A percentile compares a stretch with the other conserved stretches of the same genome.
Conservation (phyloP, 2,113 vertebrate genomes). For the Amblyornis subalaris region DNA sequence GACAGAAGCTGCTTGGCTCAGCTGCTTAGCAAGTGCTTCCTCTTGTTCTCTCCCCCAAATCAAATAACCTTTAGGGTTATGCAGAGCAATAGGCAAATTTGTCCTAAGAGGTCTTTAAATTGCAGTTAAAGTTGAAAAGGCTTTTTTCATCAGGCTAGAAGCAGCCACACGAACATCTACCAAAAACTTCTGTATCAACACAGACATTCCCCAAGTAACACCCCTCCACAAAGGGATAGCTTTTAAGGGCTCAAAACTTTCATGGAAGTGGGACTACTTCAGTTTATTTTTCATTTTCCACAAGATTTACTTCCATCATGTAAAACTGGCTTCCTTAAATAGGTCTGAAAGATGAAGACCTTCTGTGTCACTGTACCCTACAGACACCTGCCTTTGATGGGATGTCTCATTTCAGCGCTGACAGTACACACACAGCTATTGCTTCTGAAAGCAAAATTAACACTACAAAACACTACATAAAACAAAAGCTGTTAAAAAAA, state of each 20-base stretch:
- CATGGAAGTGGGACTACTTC: background rate
- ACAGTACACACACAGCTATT: background rate
- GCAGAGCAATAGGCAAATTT: background rate
- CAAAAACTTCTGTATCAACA: background rate
- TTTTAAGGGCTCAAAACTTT: background rate
- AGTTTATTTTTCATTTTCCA: background rate
- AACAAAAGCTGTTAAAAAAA: background rate
- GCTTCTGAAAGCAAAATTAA: background rate
- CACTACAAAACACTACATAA: background rate
- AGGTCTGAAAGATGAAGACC: background rate
- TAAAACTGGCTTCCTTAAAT: accelerated
- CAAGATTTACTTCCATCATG: background rate
- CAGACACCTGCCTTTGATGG: background rate
- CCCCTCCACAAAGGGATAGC: background rate
- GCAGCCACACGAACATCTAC: background rate
- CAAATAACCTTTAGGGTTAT: background rate
- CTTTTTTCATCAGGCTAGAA: background rate
- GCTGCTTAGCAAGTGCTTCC: background rate
- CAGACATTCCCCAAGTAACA: background rate
- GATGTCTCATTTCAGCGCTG: background rate
- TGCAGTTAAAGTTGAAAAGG: background rate
- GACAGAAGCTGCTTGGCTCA: background rate
- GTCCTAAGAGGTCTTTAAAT: background rate
- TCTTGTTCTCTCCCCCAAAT: background rate
- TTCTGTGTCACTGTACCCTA: background rate